Evolutionary conservation across 53 echinoderm and acorn worm genomes (phyloP).

Genomic region (Luidia sarsii): DNA sequence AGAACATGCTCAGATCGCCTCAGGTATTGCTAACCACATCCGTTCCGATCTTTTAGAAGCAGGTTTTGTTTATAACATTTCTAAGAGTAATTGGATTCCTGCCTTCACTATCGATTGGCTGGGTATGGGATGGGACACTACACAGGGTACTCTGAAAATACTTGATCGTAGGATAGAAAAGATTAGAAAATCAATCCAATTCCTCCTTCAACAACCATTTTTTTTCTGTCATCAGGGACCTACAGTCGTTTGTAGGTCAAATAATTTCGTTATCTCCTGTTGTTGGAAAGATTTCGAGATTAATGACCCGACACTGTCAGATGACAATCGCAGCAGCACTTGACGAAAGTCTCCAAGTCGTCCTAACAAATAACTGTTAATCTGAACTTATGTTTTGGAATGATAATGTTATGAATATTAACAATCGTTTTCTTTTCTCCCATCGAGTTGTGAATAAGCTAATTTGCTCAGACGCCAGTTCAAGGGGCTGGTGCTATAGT

Average conservation of each 20-base stretch:
- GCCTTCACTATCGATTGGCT: background rate
- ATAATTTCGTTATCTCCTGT: slow-evolving; percentile 27
- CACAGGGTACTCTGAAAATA: background rate
- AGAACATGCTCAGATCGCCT: background rate
- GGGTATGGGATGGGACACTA: slow-evolving; percentile 23
- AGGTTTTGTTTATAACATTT: slow-evolving; percentile 24
- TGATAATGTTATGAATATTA: background rate
- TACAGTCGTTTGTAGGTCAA: slow-evolving; percentile 25
- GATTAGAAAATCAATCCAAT: background rate
- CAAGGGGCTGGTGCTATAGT: slow-evolving; percentile 17
- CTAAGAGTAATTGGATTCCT: slow-evolving; percentile 4
- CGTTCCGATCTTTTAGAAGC: slow-evolving; percentile 13
- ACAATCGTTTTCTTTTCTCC: background rate
- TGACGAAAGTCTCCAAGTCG: slow-evolving; percentile 11
- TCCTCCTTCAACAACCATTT: background rate
- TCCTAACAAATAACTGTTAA: background rate
- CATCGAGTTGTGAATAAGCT: background rate
- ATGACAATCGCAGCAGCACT: background rate
- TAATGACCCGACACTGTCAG: slow-evolving; percentile 32
- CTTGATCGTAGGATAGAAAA: slow-evolving; percentile 1
- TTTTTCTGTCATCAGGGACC: background rate
- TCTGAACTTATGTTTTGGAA: slow-evolving; percentile 28
- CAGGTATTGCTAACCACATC: background rate
- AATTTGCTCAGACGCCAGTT: slow-evolving; percentile 32
- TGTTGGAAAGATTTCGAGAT: slow-evolving; percentile 17